These are phyloP conservation scores for Neotoxoptera formosana DNA, from an alignment of 1,140 invertebrate species.

Conservation along the genomic window DNA sequence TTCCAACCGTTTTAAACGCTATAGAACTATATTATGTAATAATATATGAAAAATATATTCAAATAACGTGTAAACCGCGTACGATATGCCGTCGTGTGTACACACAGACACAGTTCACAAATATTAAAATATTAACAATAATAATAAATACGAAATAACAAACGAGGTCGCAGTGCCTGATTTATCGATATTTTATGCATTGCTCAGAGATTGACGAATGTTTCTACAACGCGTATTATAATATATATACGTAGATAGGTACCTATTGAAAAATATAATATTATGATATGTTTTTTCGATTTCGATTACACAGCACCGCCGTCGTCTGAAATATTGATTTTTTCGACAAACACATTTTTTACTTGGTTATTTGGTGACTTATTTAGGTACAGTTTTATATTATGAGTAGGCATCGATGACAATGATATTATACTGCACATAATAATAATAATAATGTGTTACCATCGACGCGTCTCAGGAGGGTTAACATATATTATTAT, in stretches of 20 bases:
- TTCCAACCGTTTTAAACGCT: not conserved
- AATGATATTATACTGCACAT: not conserved
- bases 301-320: not conserved
- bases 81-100: no score
- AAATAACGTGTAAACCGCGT: no score
- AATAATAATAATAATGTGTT: not conserved
- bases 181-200: not conserved
- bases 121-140: not conserved
- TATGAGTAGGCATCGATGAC: not conserved
- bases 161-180: not conserved
- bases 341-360: not conserved
- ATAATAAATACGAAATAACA: not conserved
- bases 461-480: not conserved
- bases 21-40: not conserved
- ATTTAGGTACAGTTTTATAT: not conserved
- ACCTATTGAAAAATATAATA: not conserved
- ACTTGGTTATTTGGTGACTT: not conserved
- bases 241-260: not conserved
- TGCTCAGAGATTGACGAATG: not conserved
- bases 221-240: no score
- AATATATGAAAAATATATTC: no score
- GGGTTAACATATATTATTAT: not conserved
- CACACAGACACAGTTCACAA: not conserved
- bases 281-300: not conserved
- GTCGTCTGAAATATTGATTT: not conserved